A percentile compares a stretch with the other conserved stretches of the same genome.
Conservation (phyloP, 2,113 vertebrate genomes). For the Pteruthius melanotis region DNA sequence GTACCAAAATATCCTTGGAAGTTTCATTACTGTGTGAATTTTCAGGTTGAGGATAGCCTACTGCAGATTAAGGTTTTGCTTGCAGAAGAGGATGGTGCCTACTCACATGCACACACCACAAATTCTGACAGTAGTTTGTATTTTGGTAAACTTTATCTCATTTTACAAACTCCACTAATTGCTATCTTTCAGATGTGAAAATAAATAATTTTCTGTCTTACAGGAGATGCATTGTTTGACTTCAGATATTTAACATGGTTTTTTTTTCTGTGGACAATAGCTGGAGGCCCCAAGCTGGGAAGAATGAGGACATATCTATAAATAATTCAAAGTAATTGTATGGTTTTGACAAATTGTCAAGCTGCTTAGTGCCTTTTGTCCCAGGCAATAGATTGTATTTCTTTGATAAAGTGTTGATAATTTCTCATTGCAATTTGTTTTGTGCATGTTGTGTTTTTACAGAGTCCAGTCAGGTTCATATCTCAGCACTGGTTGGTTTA, state of each 20-base stretch:
- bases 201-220: constrained; percentile 40
- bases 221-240: constrained; percentile 33
- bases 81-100: neutral
- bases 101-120: neutral
- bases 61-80: neutral
- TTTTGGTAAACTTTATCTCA: neutral
- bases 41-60: neutral
- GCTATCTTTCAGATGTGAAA: neutral
- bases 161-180: constrained; percentile 32
- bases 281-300: constrained; percentile 44
- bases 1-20: neutral
- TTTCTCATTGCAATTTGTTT: constrained; percentile 68
- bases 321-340: constrained; percentile 81
- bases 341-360: constrained; percentile 78
- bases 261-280: constrained; percentile 13
- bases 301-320: constrained; percentile 65
- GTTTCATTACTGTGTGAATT: neutral
- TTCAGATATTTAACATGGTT: constrained; percentile 47
- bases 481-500: constrained; percentile 99
- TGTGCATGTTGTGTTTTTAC: constrained; percentile 66
- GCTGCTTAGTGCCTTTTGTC: constrained; percentile 69
- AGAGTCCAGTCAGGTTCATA: constrained; percentile 97
- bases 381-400: constrained; percentile 69
- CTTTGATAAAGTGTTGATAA: constrained; percentile 58
- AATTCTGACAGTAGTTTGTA: neutral